Conservation (phyloP, 2,797 vertebrate species). For the Brachyrhaphis roseni region DNA sequence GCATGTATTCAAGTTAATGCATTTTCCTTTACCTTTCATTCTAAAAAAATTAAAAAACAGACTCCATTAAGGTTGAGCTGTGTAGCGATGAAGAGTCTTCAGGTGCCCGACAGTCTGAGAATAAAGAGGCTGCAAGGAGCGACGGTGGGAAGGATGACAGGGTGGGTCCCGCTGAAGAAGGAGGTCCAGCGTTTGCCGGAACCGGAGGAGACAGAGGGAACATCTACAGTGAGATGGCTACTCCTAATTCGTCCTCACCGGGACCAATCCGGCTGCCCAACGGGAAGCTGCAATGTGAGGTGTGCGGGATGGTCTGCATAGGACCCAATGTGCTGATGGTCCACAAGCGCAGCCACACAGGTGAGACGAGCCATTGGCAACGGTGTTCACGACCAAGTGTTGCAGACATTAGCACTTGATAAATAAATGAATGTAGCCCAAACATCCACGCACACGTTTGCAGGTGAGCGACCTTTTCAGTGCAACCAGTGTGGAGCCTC, state of each 20-base stretch:
- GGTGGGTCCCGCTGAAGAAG: constrained; percentile 81
- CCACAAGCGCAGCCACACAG: constrained; percentile 97
- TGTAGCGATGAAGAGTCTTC: constrained; percentile 92
- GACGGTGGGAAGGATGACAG: constrained; percentile 83
- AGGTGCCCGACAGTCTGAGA: constrained; percentile 82
- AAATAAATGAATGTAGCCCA: background rate
- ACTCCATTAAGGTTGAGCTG: constrained; percentile 96
- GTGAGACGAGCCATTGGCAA: constrained; percentile 69
- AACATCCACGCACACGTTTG: constrained; percentile 28
- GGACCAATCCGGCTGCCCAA: constrained; percentile 92
- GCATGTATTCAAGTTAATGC: constrained; percentile 8
- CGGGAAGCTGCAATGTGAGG: constrained; percentile 94
- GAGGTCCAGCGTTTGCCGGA: constrained; percentile 76
- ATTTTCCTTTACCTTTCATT: constrained; percentile 12
- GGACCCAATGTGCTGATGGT: constrained; percentile 98
- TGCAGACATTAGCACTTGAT: background rate
- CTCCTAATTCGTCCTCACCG: constrained; percentile 86
- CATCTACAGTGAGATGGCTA: constrained; percentile 85
- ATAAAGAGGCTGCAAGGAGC: constrained; percentile 84
- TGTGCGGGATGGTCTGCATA: constrained; percentile 96
- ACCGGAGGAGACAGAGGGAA: constrained; percentile 78
- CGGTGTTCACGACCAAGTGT: background rate
- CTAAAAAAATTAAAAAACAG: constrained; percentile 81
- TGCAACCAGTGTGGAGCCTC: constrained; percentile 98
- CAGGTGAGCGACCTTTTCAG: constrained; percentile 95